Evolutionary conservation across 2,113 vertebrate species (phyloP).

Genomic region (Datnioides undecimradiatus): DNA sequence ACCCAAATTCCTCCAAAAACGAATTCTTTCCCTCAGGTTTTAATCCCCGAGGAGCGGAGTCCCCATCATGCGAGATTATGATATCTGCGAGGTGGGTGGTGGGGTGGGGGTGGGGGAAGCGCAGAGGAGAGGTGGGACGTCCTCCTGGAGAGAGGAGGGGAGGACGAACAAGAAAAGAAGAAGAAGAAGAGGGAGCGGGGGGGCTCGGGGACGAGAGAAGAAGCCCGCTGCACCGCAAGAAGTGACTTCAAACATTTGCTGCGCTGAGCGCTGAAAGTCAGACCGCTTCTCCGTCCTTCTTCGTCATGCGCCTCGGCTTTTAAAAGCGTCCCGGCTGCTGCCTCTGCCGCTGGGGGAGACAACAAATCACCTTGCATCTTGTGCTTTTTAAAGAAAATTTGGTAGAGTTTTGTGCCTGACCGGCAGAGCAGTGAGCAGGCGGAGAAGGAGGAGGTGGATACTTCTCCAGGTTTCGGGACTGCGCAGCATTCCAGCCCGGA

Average conservation of each 20-base stretch:
- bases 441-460: constrained; percentile 5
- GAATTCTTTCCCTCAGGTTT: not conserved
- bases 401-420: constrained; percentile 17
- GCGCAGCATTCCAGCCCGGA: constrained; percentile 56
- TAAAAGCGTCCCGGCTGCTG: constrained; percentile 30
- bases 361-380: not conserved
- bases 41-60: constrained; percentile 41
- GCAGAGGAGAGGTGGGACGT: constrained; percentile 58
- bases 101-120: not conserved
- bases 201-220: constrained; percentile 2
- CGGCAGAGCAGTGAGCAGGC: not conserved
- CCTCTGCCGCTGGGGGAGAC: constrained; percentile 2
- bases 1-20: not conserved
- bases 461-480: constrained; percentile 45
- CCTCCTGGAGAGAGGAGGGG: constrained; percentile 46
- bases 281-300: not conserved
- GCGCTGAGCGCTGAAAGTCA: constrained; percentile 42
- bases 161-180: not conserved
- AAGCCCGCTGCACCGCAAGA: constrained; percentile 23
- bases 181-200: not conserved
- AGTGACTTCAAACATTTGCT: constrained; percentile 42
- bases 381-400: not conserved
- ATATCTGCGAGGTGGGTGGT: constrained; percentile 30
- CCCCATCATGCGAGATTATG: constrained; percentile 43
- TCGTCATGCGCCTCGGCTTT: constrained; percentile 21